Base-by-base conservation (phyloP, 2,113 vertebrate genomes). In the Atherinomorus stipes region DNA sequence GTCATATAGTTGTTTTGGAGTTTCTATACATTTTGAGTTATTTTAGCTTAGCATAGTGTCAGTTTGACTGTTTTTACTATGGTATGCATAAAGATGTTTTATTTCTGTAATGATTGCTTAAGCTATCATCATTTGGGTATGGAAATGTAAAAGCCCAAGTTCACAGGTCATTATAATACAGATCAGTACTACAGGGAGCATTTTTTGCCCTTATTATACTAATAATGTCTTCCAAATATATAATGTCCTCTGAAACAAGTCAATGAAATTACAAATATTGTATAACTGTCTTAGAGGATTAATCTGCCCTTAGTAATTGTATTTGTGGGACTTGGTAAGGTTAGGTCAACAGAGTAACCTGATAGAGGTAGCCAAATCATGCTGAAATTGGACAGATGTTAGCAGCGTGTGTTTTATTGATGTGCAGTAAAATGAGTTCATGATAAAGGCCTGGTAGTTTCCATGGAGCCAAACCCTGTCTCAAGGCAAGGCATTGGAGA, bases 401-500 rank as follows among this genome's bases (percentile, higher is more conserved):
- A 66, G 58, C 10, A 7, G 60, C 22, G 22, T 81, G 76, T 81
- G 52, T 92, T 89, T 90, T 88, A 91, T 87, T 89, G 90, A 91
- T 86, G 62, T 85, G 78, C 78, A 73, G 71, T 83, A 85, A 84
- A 87, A 87, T 54, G 28, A 85, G 80, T 83, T 77, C 66, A 87
- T 79, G 64, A 80, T 73, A 68, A 81, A 79, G 47, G 61, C 74
- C 66, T 45, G 68, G 69, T 78, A 65, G 93, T 93, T 94, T 82
- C 92, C 78, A 90, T 92, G 90, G 91, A 89, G 87, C 77, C 83
- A 51, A 76, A 74, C 56, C 53, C 56, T 40, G 68, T 90, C 71
- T 90, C 78, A 88, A 84, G 77, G 63, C 75, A 84, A 87, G 56
- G 61, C 72, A 74, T 71, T 56, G 75, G 84, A 72, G 68, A 90